phyloP scores from a whole-genome alignment of 2,113 vertebrate species.

The Hymenochirus boettgeri region DNA sequence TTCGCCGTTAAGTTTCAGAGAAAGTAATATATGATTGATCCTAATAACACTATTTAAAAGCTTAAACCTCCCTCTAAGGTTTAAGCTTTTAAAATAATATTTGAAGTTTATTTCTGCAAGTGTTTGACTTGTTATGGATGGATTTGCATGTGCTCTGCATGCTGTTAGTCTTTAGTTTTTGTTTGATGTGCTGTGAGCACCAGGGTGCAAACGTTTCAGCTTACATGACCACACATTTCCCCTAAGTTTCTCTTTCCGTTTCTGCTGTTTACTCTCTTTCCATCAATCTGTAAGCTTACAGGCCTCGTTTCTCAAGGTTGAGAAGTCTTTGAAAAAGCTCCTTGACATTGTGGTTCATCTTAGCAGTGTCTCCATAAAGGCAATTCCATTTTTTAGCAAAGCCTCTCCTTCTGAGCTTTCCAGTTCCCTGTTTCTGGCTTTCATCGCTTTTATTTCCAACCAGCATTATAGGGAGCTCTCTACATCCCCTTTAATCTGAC shows the following conservation, averaged over 20 bases:
- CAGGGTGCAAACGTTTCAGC: conserved; percentile 7
- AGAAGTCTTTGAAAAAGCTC: conserved; percentile 75
- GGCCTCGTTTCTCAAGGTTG: conserved; percentile 76
- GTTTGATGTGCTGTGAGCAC: background rate
- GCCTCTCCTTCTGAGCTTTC: conserved; percentile 68
- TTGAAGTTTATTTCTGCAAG: background rate
- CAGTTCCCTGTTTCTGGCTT: conserved; percentile 67
- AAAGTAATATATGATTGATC: too few relatives aligned
- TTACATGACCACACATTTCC: conserved; percentile 75
- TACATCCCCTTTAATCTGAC: conserved; percentile 75
- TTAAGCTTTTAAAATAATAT: too few relatives aligned
- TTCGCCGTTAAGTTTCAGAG: too few relatives aligned
- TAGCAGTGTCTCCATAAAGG: conserved; percentile 77
- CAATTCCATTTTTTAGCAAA: conserved; percentile 72
- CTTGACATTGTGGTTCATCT: conserved; percentile 73
- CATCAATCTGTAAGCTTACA: conserved; percentile 75
- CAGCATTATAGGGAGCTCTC: conserved; percentile 75
- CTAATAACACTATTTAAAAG: too few relatives aligned
- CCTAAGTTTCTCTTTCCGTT: conserved; percentile 74
- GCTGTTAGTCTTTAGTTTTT: conserved; percentile 34
- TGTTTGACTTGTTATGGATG: background rate
- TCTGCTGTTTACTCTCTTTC: conserved; percentile 76
- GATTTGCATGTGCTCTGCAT: conserved; percentile 22
- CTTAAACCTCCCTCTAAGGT: too few relatives aligned
- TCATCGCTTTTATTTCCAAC: conserved; percentile 77